A percentile compares a stretch with the other conserved stretches of the same genome.
These are phyloP conservation scores for Opisthograptis luteolata DNA, from an alignment of 2,888 invertebrate genomes.

Conservation along the genomic window DNA sequence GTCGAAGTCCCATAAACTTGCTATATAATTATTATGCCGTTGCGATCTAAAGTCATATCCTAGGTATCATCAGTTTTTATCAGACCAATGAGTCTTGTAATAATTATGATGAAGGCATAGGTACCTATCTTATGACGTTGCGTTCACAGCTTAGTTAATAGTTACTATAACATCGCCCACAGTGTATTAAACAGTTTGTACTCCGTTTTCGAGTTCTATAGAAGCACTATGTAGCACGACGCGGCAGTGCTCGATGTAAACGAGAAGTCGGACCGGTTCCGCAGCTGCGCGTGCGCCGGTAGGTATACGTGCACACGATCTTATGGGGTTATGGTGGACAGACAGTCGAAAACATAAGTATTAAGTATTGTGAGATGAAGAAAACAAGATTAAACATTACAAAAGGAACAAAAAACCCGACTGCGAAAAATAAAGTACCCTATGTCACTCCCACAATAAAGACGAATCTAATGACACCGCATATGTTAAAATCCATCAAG, in stretches of 20 bases:
- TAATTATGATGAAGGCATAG: no score
- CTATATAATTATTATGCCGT: background rate
- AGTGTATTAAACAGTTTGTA: slow-evolving; percentile 13
- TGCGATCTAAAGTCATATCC: background rate
- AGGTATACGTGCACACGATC: slow-evolving; percentile 39
- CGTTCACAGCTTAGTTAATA: background rate
- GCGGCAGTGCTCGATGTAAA: slow-evolving; percentile 60
- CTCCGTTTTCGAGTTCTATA: slow-evolving; percentile 12
- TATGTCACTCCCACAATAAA: no score
- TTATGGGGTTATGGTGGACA: slow-evolving; percentile 40
- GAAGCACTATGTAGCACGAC: slow-evolving; percentile 51
- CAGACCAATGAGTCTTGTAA: background rate
- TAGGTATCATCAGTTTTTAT: background rate
- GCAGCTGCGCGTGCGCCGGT: slow-evolving; percentile 76
- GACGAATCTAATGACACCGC: no score
- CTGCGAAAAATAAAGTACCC: no score
- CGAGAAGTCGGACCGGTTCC: slow-evolving; percentile 76
- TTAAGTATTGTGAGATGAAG: slow-evolving; percentile 14
- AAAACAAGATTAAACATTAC: no score
- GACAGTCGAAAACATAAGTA: slow-evolving; percentile 23
- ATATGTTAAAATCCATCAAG: no score
- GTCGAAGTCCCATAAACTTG: no score
- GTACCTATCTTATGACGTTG: no score
- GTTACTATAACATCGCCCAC: background rate
- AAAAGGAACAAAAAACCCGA: background rate